Conservation (phyloP, 2,888 invertebrate species). For the Sthenelais limicola region DNA sequence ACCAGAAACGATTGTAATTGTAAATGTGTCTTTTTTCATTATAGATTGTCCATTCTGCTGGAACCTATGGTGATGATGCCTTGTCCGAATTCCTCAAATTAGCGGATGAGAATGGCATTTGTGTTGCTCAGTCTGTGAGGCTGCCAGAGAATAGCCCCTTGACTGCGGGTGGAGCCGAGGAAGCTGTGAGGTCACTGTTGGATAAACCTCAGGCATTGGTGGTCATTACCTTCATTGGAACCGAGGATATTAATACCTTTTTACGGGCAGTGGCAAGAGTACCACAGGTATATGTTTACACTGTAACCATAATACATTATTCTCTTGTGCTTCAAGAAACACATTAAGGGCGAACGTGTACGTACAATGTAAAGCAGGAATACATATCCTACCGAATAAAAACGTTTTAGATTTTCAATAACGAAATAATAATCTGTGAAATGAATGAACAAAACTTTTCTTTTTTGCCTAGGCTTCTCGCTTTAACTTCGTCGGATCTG, state of each 20-base stretch:
- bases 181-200: slow-evolving; percentile 50
- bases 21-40: background rate
- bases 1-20: too few species aligned
- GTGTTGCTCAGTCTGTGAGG: slow-evolving; percentile 60
- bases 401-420: too few species aligned
- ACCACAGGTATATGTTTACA: background rate
- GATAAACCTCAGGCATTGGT: slow-evolving; percentile 54
- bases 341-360: too few species aligned
- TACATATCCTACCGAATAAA: too few species aligned
- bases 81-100: slow-evolving; percentile 62
- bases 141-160: slow-evolving; percentile 52
- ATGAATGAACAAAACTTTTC: too few species aligned
- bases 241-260: slow-evolving; percentile 59
- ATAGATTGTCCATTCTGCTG: slow-evolving; percentile 62
- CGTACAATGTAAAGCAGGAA: too few species aligned
- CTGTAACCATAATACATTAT: too few species aligned
- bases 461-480: slow-evolving; percentile 25
- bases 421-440: too few species aligned
- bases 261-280: slow-evolving; percentile 55
- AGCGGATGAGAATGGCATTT: slow-evolving; percentile 62
- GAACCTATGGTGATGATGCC: slow-evolving; percentile 59
- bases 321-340: too few species aligned
- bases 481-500: slow-evolving; percentile 64
- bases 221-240: slow-evolving; percentile 61
- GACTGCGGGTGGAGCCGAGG: slow-evolving; percentile 51